A percentile compares a stretch with the other conserved stretches of the same genome.
Evolutionary conservation across 2,113 vertebrate genomes (phyloP).

Genomic region (Tetraodon nigroviridis): DNA sequence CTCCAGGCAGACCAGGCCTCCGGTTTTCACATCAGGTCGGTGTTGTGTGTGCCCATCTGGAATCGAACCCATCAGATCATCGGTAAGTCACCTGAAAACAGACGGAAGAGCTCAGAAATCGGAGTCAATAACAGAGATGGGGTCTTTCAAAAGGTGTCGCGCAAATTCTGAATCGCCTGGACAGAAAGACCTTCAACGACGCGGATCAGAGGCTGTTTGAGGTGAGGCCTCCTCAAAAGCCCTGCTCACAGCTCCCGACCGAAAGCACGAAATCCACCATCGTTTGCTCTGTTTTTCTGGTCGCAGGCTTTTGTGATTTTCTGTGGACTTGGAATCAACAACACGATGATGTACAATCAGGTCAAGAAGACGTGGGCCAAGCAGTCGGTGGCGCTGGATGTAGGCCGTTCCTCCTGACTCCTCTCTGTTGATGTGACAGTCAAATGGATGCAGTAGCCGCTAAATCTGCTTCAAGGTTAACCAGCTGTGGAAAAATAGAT

Average conservation of each 20-base stretch:
- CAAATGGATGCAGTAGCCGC: background rate
- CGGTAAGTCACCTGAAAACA: conserved; percentile 57
- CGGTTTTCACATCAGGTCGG: conserved; percentile 78
- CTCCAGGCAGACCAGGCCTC: conserved; percentile 76
- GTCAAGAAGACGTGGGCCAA: conserved; percentile 82
- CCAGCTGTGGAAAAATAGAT: background rate
- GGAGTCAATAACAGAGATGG: background rate
- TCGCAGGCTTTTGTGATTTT: conserved; percentile 79
- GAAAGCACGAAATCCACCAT: background rate
- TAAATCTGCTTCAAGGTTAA: background rate
- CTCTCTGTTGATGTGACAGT: background rate
- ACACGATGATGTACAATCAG: conserved; percentile 83
- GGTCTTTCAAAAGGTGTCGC: conserved; percentile 69
- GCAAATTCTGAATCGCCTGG: conserved; percentile 78
- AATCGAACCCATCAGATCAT: conserved; percentile 81
- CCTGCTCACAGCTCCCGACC: background rate
- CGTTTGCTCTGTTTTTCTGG: conserved; percentile 10
- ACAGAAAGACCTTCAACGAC: conserved; percentile 78
- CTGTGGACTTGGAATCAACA: conserved; percentile 81
- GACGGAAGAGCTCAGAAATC: background rate
- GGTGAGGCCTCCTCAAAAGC: conserved; percentile 45
- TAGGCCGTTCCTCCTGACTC: conserved; percentile 46
- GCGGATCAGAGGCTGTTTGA: conserved; percentile 81
- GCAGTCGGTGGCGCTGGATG: conserved; percentile 78
- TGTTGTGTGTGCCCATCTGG: conserved; percentile 80